phyloP scores from a whole-genome alignment of 2,888 invertebrate genomes.

The Callyntrura guangdongensis region DNA sequence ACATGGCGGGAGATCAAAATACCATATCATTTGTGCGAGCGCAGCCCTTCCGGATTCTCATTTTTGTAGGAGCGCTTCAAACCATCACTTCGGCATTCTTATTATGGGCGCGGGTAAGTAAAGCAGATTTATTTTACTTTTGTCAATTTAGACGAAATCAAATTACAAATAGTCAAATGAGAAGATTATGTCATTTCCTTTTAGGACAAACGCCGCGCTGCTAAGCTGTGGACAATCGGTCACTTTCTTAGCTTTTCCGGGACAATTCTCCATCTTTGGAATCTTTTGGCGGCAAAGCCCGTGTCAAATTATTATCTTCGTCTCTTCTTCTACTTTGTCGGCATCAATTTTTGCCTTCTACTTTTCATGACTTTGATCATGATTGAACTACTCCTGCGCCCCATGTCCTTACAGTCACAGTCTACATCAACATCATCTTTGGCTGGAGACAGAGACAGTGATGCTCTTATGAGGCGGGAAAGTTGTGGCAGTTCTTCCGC shows the following conservation, averaged over 20 bases:
- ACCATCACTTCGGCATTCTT: constrained; percentile 74
- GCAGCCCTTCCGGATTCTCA: constrained; percentile 67
- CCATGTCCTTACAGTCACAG: constrained; percentile 43
- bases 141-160: neutral
- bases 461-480: constrained; percentile 52
- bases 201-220: constrained; percentile 70
- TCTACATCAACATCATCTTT: neutral
- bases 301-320: constrained; percentile 67
- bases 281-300: constrained; percentile 61
- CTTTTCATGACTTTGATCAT: constrained; percentile 76
- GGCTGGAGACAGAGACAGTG: constrained; percentile 8
- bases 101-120: constrained; percentile 73
- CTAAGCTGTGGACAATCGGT: constrained; percentile 78
- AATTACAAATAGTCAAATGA: neutral
- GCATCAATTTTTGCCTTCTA: constrained; percentile 75
- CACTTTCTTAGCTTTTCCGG: constrained; percentile 70
- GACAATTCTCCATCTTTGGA: constrained; percentile 71
- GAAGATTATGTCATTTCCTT: neutral
- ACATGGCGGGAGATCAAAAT: constrained; percentile 44
- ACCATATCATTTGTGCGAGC: constrained; percentile 45
- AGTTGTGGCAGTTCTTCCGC: constrained; percentile 21
- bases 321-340: constrained; percentile 76
- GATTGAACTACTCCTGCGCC: constrained; percentile 78
- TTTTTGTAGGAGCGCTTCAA: constrained; percentile 73
- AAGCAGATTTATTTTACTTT: no score